A percentile compares a stretch with the other conserved stretches of the same genome.
Evolutionary conservation across 2,797 vertebrate species (phyloP).

Genomic region (Morelia viridis): DNA sequence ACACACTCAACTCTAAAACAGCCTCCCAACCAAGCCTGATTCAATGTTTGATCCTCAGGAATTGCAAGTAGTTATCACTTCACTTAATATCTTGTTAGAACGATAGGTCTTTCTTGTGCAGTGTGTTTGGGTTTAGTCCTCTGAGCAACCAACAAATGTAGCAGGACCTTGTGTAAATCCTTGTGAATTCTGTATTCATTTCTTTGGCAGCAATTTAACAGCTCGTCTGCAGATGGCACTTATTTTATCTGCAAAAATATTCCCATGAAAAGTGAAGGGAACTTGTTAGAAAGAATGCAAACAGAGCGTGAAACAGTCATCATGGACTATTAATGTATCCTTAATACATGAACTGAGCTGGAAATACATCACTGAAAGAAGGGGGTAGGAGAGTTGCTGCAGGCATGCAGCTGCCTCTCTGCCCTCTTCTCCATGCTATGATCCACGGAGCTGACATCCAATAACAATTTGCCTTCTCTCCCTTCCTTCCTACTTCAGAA

Average conservation of each 20-base stretch:
- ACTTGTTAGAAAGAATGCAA: constrained; percentile 37
- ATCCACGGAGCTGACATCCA: background rate
- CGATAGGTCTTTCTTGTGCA: background rate
- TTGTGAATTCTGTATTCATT: background rate
- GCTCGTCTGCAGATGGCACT: background rate
- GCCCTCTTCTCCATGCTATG: background rate
- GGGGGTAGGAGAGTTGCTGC: background rate
- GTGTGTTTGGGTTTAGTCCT: background rate
- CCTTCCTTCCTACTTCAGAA: background rate
- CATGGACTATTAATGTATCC: constrained; percentile 53
- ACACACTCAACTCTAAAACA: background rate
- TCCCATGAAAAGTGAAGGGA: constrained; percentile 11
- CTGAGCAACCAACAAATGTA: background rate
- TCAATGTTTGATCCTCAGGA: background rate
- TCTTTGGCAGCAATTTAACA: background rate
- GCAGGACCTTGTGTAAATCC: background rate
- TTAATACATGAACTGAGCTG: constrained; percentile 46
- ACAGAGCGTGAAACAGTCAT: constrained; percentile 59
- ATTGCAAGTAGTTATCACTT: background rate
- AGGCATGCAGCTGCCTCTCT: background rate
- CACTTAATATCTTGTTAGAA: background rate
- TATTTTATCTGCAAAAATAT: background rate
- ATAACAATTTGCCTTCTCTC: background rate
- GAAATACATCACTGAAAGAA: constrained; percentile 41
- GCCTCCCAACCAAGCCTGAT: background rate